These are phyloP conservation scores for Nipponia nippon DNA, from an alignment of 2,113 vertebrate genomes.

Conservation along the genomic window DNA sequence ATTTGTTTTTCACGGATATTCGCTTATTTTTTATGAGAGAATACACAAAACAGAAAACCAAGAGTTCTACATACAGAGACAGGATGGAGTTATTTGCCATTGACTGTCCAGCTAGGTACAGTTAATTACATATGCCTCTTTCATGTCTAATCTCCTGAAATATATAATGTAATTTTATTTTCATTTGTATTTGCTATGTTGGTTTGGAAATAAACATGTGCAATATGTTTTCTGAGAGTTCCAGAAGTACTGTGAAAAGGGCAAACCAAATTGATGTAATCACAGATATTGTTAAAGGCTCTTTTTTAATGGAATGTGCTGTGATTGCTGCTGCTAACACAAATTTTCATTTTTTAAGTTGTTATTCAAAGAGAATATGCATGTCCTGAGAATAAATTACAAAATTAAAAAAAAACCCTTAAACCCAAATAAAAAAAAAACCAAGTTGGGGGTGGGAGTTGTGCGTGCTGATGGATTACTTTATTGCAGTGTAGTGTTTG, in stretches of 20 bases:
- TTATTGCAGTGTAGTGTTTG: rapidly evolving
- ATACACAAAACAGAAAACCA: neutral
- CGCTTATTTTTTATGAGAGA: neutral
- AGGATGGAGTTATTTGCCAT: neutral
- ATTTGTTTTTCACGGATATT: neutral
- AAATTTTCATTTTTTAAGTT: neutral
- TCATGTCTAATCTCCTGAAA: neutral
- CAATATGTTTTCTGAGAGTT: slow-evolving; percentile 13
- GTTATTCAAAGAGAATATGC: slow-evolving; percentile 3
- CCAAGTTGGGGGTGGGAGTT: neutral
- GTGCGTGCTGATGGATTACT: neutral
- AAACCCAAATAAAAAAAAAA: neutral
- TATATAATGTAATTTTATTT: slow-evolving; percentile 17
- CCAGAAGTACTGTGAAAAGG: slow-evolving; percentile 17
- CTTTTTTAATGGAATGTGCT: slow-evolving; percentile 4
- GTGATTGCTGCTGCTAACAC: slow-evolving; percentile 21
- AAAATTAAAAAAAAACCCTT: neutral
- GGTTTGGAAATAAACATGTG: slow-evolving; percentile 16
- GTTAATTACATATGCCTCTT: neutral
- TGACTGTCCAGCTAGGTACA: neutral
- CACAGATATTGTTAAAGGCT: slow-evolving; percentile 15
- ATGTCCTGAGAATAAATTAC: neutral
- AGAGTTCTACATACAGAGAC: neutral
- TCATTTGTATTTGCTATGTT: neutral
- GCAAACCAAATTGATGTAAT: slow-evolving; percentile 47